Base-by-base conservation (phyloP, 1,140 invertebrate genomes). In the Anastrepha ludens region DNA sequence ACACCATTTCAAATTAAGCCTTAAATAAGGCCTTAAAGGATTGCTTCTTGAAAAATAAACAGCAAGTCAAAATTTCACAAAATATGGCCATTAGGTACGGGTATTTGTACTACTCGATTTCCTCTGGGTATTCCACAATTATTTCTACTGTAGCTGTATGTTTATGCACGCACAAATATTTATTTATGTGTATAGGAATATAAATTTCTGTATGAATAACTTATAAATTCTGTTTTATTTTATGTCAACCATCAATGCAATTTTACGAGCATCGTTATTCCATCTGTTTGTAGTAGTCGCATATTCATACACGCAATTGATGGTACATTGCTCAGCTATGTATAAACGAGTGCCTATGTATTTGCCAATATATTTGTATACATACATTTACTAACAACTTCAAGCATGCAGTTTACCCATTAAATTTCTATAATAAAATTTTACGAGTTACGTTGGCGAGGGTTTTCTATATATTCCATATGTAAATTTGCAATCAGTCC, bases 221-320 rank as follows among this genome's bases (percentile, higher is more conserved):
- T 39, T 74, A 74, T 74, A 74, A 74, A 74, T 74, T 74, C 67
- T 39, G 8, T 74, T 74, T 74, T 74, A 74, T 74, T 74, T 74
- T 74, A 74, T 44, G 67, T 74, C 67, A 74, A 74, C 67, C 67
- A 74, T 74, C 67, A 74, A 74, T 74, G 67, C 67, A 47, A 44
- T 74, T 74, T 44, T 74, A 74, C 41, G 67, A 74, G 67, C 41
- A 47, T 6, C 39, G 64, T 67, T 67, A 67, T n/a, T 13, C 64
- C 9, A 9, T 55, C 50, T 7, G 50, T 55, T 55, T 55, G 29
- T 29, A 13, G 15, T 47, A 47, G 67, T 29, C 5, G 15, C 60
- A 64, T 64, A 64, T 64, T 6, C 29, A 39, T 67, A 29, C 1
- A 9, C 9, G 9, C 50, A 29, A 29, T 29, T 29, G 29, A 29